A percentile compares a stretch with the other conserved stretches of the same genome.
Evolutionary conservation across 2,888 invertebrate genomes (phyloP).

Genomic region (Napeogenes sylphis): DNA sequence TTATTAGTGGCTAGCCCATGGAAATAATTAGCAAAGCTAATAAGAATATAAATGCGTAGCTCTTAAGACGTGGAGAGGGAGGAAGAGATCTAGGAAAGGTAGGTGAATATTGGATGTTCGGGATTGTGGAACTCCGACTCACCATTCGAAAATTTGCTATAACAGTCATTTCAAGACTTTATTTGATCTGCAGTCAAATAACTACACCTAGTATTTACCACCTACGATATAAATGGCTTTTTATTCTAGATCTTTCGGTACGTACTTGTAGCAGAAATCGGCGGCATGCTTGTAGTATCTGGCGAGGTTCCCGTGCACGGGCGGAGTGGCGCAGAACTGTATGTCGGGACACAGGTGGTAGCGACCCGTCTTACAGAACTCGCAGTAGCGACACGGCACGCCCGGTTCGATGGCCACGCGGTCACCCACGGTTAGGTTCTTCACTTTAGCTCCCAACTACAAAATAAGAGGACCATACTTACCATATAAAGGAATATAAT

Average conservation of each 20-base stretch:
- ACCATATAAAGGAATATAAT: neutral
- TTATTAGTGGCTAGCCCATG: too few species aligned
- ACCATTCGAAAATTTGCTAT: too few species aligned
- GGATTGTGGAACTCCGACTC: too few species aligned
- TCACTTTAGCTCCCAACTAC: conserved; percentile 78
- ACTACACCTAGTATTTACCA: too few species aligned
- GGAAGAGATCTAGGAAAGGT: too few species aligned
- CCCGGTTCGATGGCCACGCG: conserved; percentile 97
- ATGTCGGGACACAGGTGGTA: conserved; percentile 95
- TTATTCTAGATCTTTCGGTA: neutral
- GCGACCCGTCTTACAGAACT: conserved; percentile 89
- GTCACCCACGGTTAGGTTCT: conserved; percentile 86
- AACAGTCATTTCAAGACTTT: too few species aligned
- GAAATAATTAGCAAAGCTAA: too few species aligned
- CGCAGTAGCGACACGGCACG: conserved; percentile 89
- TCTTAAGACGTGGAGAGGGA: too few species aligned
- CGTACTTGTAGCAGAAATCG: conserved; percentile 90
- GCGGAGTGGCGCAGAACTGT: conserved; percentile 96
- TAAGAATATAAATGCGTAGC: too few species aligned
- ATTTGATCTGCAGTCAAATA: too few species aligned
- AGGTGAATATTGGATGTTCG: too few species aligned
- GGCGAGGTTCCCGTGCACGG: conserved; percentile 91
- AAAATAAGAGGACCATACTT: conserved; percentile 8
- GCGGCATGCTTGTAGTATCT: conserved; percentile 93
- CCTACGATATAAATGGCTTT: too few species aligned